Base-by-base conservation (phyloP, 2,113 vertebrate species). In the Sinocyclocheilus rhinocerous region DNA sequence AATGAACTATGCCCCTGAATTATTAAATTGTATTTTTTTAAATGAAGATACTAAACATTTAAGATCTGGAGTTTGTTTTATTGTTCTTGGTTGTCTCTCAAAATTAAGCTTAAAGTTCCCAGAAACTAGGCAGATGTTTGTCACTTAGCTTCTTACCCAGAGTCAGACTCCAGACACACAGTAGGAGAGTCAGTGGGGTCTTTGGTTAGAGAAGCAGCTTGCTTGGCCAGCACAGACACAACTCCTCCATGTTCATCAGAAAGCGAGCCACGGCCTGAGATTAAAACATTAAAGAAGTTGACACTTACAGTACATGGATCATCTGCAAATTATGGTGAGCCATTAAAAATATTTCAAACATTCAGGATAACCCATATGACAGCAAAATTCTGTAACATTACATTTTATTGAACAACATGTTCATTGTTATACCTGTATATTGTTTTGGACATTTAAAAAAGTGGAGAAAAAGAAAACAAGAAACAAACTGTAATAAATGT, bases 81-180 rank as follows among this genome's bases (percentile, higher is more conserved):
- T 42, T 42, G 39, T 42, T 42, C 39, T 42, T 42, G 42, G 42
- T 42, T 42, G 7, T 42, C 8, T 8, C 42, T 42, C 42, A 42
- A 9, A 42, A 42, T 42, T 42, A 42, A 42, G 42, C 7, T 42
- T 42, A 42, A 9, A 42, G 42, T 9, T 42, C 42, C 39, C 50
- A 1, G 9, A 12, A 42, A 59, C 57, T 20, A 72, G 33, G 2
- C 18, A 20, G 33, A 84, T 20, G 9, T 15, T 48, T 29, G 9
- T 33, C 18, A 75, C 10, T 11, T 39, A 52, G 24, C 29, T 22
- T 67, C 96, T 96, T 91, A 99, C 98, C 98, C 98, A 0, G 92
- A 96, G 84, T 99, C 97, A 0, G 97, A 98, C 90, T 99, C 98
- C 91, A 99, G 93, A 87, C 98, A 99, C 81, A 99, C 97, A 24